Evolutionary conservation across 2,113 vertebrate genomes (phyloP), one percentile per base, ranked within the genome.

Genomic region (Forbesichthys papilliferus): DNA sequence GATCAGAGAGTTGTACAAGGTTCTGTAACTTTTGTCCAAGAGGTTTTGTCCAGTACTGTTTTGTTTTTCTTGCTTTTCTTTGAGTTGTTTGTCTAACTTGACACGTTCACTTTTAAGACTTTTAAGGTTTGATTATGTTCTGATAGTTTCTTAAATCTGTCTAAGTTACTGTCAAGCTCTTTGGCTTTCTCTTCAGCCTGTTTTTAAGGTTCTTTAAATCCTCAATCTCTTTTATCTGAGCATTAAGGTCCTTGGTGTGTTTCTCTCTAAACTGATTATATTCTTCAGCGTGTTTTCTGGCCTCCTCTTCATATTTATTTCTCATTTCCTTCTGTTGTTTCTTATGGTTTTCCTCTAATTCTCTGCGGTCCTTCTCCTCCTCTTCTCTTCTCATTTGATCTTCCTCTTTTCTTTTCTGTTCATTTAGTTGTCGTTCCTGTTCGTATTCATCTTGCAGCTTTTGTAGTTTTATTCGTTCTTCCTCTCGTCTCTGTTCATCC

Each of bases 231-330:
- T 61, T 0, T 1, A 20, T 20, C 20, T 1, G 20, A 20, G 20
- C 20, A 20, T 20, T 20, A 20, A 20, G 1, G 20, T 20, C 20
- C 20, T 11, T n/a, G 0, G 11, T 47, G 2, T 84, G 82, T 49
- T 65, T 79, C 0, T 59, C 1, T 49, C 14, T 18, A 36, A 86
- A 84, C 0, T 75, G 76, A 2, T 84, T 86, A 12, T 71, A 27
- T n/a, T 69, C 54, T 27, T 87, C 80, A 0, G 85, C 85, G 10
- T 74, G 56, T 16, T 51, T 66, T 48, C 81, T 65, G 3, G 78
- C 86, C 8, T 81, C 71, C 0, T 76, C 71, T 11, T 65, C 48
- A 10, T 52, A 51, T 33, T 16, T 64, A 0, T 2, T 71, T 27
- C 55, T 62, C 1, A 66, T 61, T 5, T 61, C 10, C 5, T 68